These are phyloP conservation scores for Centropyge bicolor DNA, from an alignment of 2,797 vertebrate genomes.

Conservation along the genomic window DNA sequence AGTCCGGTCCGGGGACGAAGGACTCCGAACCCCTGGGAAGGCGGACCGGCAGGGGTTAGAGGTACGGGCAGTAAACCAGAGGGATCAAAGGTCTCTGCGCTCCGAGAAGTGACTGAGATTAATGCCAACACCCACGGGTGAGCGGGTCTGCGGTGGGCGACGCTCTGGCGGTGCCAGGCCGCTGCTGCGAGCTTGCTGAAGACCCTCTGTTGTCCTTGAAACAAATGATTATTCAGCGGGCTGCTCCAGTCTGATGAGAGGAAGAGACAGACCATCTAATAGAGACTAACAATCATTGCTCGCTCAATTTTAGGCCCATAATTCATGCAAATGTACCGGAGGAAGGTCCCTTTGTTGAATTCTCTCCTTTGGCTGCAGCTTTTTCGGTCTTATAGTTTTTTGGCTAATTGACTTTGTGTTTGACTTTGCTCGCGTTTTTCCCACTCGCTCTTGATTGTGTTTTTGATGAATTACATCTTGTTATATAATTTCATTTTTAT, in stretches of 20 bases:
- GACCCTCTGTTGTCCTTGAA: slow-evolving; percentile 60
- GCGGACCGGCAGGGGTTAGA: not conserved
- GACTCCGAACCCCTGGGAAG: slow-evolving; percentile 16
- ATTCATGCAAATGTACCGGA: slow-evolving; percentile 60
- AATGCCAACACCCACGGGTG: slow-evolving; percentile 47
- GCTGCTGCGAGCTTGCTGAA: not conserved
- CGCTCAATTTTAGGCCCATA: slow-evolving; percentile 60
- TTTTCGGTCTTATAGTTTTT: slow-evolving; percentile 17
- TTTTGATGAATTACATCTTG: slow-evolving; percentile 62
- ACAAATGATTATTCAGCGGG: slow-evolving; percentile 47
- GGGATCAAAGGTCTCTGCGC: slow-evolving; percentile 16
- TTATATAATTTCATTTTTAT: slow-evolving; percentile 53
- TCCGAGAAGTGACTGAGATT: slow-evolving; percentile 45
- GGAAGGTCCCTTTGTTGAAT: slow-evolving; percentile 32
- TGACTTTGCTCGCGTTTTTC: slow-evolving; percentile 48
- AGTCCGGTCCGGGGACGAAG: not conserved
- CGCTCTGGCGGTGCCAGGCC: slow-evolving; percentile 1
- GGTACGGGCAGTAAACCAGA: slow-evolving; percentile 12
- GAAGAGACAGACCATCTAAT: slow-evolving; percentile 59
- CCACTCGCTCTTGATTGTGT: slow-evolving; percentile 34
- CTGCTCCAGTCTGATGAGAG: slow-evolving; percentile 32
- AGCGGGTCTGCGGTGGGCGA: slow-evolving; percentile 6
- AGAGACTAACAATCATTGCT: slow-evolving; percentile 66
- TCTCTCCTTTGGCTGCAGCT: slow-evolving; percentile 29
- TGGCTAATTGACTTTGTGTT: slow-evolving; percentile 64